Conservation (phyloP, 2,888 invertebrate species). For the Gibbula magus region DNA sequence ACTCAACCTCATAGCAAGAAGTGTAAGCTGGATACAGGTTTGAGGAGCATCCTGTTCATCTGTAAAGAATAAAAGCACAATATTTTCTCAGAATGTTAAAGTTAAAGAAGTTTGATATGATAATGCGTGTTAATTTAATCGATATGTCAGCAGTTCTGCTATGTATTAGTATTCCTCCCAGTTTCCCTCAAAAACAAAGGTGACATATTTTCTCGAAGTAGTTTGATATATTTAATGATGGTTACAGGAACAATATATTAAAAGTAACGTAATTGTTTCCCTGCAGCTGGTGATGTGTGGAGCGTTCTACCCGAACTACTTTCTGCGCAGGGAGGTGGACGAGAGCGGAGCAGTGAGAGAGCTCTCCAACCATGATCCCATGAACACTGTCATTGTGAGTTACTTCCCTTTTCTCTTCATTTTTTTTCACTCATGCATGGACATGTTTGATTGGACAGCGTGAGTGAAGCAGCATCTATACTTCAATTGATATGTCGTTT, state of each 20-base stretch:
- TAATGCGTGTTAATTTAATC: background rate
- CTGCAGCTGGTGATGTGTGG: constrained; percentile 85
- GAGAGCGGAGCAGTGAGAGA: constrained; percentile 82
- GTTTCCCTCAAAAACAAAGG: background rate
- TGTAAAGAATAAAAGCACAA: too few relatives aligned
- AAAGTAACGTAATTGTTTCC: background rate
- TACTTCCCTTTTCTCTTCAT: too few relatives aligned
- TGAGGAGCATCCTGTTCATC: too few relatives aligned
- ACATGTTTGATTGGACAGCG: too few relatives aligned
- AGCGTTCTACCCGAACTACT: constrained; percentile 96
- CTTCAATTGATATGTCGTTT: background rate
- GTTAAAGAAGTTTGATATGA: too few relatives aligned
- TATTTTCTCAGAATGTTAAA: too few relatives aligned
- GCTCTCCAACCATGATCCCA: constrained; percentile 85
- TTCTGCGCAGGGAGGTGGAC: constrained; percentile 80
- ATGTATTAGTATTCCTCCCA: background rate
- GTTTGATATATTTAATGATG: too few relatives aligned
- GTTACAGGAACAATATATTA: background rate
- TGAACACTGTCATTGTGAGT: constrained; percentile 82
- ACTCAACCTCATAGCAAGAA: too few relatives aligned
- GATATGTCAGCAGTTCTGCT: background rate
- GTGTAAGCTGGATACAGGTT: too few relatives aligned
- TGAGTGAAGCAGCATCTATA: too few relatives aligned
- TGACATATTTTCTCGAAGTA: too few relatives aligned
- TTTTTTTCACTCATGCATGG: too few relatives aligned